Evolutionary conservation across 1,140 invertebrate species (phyloP).

Genomic region (Zaprionus kolodkinae): DNA sequence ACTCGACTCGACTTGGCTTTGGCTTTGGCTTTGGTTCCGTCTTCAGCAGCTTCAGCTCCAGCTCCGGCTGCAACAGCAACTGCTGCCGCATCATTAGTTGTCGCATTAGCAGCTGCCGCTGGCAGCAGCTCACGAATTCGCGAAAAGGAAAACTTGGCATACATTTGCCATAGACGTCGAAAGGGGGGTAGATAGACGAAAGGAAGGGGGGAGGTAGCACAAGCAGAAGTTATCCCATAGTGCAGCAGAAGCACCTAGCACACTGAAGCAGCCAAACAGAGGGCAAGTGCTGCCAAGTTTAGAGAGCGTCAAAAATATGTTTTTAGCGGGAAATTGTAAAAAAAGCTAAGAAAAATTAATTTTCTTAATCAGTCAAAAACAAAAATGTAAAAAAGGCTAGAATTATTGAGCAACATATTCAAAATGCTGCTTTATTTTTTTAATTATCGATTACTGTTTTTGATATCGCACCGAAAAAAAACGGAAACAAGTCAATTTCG

Average conservation of each 20-base stretch:
- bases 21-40: slow-evolving; percentile 16
- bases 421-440: no score
- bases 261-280: background rate
- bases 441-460: no score
- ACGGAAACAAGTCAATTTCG: no score
- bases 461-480: no score
- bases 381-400: no score
- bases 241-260: background rate
- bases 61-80: slow-evolving; percentile 17
- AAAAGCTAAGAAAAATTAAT: no score
- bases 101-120: slow-evolving; percentile 43
- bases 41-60: slow-evolving; percentile 33
- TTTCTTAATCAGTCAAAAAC: no score
- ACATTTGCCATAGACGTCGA: slow-evolving; percentile 64
- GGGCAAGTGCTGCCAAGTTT: no score
- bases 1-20: background rate
- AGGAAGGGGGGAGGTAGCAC: background rate
- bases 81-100: slow-evolving; percentile 49
- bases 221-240: background rate
- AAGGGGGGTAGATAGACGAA: background rate
- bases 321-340: no score
- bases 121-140: slow-evolving; percentile 32
- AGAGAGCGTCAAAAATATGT: no score
- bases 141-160: slow-evolving; percentile 56
- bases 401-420: no score